phyloP scores from a whole-genome alignment of 2,113 vertebrate species.

The Halichoerus grypus region DNA sequence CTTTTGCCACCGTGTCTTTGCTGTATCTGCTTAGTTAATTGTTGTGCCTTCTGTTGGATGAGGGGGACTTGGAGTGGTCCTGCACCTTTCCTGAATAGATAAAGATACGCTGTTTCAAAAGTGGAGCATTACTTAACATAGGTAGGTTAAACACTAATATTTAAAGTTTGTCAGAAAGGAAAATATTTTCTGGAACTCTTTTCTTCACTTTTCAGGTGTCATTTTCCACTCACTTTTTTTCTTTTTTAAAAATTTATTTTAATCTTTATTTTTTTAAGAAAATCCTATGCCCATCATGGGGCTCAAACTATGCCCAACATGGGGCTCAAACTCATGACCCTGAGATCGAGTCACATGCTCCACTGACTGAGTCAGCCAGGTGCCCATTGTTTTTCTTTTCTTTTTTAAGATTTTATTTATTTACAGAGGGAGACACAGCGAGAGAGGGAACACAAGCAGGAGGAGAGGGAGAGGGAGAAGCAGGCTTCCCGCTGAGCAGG shows the following conservation, averaged over 20 bases:
- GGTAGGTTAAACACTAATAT: slow-evolving; percentile 51
- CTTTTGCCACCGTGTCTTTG: background rate
- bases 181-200: slow-evolving; percentile 49
- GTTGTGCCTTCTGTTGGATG: background rate
- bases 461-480: no score
- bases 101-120: slow-evolving; percentile 54
- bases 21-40: background rate
- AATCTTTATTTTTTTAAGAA: background rate
- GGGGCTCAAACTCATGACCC: background rate
- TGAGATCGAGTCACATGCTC: background rate
- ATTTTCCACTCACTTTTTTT: background rate
- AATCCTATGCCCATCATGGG: background rate
- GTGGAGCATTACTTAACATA: slow-evolving; percentile 1
- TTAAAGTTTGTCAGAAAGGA: slow-evolving; percentile 60
- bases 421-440: no score
- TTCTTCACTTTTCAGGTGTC: slow-evolving; percentile 4
- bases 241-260: background rate
- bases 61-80: background rate
- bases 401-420: no score
- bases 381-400: background rate
- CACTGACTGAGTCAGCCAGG: background rate
- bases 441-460: no score
- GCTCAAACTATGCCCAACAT: background rate
- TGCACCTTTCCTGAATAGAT: background rate
- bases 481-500: no score